Percentiles rank a stretch among this genome's conserved stretches.
Conservation (phyloP, 2,888 invertebrate species). For the Helicoverpa assulta region DNA sequence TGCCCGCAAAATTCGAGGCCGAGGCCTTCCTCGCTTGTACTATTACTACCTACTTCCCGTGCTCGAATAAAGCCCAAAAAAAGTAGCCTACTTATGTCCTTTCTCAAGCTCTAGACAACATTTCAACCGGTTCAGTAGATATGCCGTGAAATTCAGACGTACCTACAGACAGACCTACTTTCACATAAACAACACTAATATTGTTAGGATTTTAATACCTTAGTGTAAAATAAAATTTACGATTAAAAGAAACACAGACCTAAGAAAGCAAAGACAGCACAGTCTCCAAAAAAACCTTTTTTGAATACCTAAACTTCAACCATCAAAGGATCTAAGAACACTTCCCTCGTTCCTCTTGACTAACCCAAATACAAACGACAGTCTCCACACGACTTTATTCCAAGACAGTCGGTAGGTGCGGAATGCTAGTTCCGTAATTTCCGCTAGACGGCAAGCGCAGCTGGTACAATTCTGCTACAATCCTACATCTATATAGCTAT, state of each 20-base stretch:
- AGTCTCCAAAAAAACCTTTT: neutral
- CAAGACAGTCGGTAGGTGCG: conserved; percentile 48
- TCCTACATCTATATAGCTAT: conserved; percentile 35
- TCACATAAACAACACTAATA: too few relatives aligned
- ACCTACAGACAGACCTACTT: too few relatives aligned
- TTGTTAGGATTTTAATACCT: too few relatives aligned
- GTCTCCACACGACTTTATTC: conserved; percentile 20
- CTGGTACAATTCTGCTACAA: conserved; percentile 37
- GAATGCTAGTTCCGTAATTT: conserved; percentile 66
- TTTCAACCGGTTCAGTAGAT: too few relatives aligned
- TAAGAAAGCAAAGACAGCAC: neutral
- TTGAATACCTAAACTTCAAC: conserved; percentile 14
- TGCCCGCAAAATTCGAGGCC: too few relatives aligned
- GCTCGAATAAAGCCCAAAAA: too few relatives aligned
- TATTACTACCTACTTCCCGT: too few relatives aligned
- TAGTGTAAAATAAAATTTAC: neutral
- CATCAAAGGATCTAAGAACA: neutral
- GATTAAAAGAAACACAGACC: neutral
- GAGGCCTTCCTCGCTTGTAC: too few relatives aligned
- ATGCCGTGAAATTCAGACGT: too few relatives aligned
- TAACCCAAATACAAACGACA: conserved; percentile 24
- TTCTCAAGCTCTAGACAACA: too few relatives aligned
- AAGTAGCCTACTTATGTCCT: too few relatives aligned
- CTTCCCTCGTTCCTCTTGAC: conserved; percentile 22
- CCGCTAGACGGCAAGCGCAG: conserved; percentile 59